These are phyloP conservation scores for Odocoileus hemionus DNA, from an alignment of 2,113 vertebrate genomes.

Conservation along the genomic window DNA sequence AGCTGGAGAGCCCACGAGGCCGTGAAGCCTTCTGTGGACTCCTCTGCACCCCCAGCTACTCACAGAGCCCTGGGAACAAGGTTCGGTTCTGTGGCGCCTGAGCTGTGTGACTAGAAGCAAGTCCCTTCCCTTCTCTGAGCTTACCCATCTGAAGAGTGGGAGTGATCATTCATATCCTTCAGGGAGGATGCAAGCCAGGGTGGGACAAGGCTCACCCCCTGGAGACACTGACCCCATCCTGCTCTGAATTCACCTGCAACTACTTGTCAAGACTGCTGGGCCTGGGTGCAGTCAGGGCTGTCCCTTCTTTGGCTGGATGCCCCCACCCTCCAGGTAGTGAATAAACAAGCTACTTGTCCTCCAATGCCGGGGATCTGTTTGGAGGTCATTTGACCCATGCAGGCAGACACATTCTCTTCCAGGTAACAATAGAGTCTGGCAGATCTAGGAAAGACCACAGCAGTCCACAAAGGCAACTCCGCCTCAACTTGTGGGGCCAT, in stretches of 20 bases:
- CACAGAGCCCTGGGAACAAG: background rate
- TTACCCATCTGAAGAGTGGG: background rate
- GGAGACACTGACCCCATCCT: background rate
- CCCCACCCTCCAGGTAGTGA: background rate
- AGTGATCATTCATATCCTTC: background rate
- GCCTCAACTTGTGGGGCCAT: background rate
- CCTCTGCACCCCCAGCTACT: background rate
- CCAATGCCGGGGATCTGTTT: background rate
- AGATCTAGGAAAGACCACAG: background rate
- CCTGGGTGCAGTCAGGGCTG: rapidly evolving
- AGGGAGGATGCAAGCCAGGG: background rate
- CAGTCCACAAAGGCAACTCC: background rate
- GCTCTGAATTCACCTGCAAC: background rate
- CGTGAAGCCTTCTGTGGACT: rapidly evolving
- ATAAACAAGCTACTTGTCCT: background rate
- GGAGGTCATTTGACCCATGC: background rate
- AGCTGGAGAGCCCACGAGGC: background rate
- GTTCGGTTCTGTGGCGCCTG: background rate
- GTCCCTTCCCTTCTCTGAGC: background rate
- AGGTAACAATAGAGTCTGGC: background rate
- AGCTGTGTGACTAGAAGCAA: background rate
- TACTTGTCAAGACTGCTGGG: background rate
- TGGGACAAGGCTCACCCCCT: background rate
- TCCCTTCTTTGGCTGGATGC: background rate
- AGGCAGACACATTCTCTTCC: background rate